A percentile compares a stretch with the other conserved stretches of the same genome.
Conservation (phyloP, 2,797 vertebrate species). For the Parauchenoglanis punctatus region DNA sequence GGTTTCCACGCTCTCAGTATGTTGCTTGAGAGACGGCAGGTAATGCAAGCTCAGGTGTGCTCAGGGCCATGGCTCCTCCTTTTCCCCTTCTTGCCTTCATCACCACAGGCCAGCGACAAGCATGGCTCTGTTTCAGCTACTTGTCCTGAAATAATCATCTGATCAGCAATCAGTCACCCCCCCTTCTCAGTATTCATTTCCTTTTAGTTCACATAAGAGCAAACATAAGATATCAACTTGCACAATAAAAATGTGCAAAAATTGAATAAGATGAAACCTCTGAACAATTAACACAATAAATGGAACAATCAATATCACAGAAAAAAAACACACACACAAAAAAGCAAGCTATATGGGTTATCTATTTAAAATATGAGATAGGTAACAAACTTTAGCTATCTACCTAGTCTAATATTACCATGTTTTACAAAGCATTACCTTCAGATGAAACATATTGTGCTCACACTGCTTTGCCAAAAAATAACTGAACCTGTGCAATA, state of each 20-base stretch:
- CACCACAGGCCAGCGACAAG: constrained; percentile 76
- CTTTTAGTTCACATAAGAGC: constrained; percentile 13
- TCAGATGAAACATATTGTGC: not conserved
- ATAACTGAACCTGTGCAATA: not conserved
- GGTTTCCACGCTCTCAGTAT: constrained; percentile 86
- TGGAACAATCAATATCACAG: not conserved
- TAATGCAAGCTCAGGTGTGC: constrained; percentile 63
- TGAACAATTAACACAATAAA: not conserved
- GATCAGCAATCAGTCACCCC: constrained; percentile 66
- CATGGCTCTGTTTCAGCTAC: constrained; percentile 80
- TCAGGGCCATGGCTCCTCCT: constrained; percentile 55
- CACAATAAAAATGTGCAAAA: not conserved
- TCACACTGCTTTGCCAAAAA: not conserved
- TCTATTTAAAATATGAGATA: not conserved
- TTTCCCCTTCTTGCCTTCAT: constrained; percentile 73
- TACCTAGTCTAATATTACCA: not conserved
- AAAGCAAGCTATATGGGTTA: not conserved
- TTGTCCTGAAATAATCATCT: constrained; percentile 81
- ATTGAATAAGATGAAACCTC: not conserved
- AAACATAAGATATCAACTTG: not conserved
- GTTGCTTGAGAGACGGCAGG: constrained; percentile 82
- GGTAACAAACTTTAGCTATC: not conserved
- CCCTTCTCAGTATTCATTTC: constrained; percentile 16
- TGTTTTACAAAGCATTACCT: not conserved
- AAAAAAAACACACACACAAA: not conserved